These are phyloP conservation scores for Ardeotis arabs DNA, from an alignment of 2,113 vertebrate genomes.

Conservation along the genomic window DNA sequence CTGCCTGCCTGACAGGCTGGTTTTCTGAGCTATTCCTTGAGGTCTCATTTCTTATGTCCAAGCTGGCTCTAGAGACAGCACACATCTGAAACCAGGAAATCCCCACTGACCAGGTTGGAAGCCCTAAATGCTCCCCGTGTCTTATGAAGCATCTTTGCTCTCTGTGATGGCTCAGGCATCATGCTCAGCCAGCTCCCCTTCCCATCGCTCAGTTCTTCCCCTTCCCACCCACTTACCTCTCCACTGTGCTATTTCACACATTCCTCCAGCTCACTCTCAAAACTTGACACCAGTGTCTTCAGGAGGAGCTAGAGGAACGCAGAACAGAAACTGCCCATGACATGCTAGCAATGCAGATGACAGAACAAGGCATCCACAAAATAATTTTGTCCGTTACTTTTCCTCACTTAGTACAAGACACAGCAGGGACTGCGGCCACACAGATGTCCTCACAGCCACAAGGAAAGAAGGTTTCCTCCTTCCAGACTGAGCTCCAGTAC, in stretches of 20 bases:
- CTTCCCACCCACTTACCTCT: background rate
- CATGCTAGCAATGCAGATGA: accelerated
- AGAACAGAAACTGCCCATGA: background rate
- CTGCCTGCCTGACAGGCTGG: background rate
- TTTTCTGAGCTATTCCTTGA: background rate
- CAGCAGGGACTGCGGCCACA: background rate
- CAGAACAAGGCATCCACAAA: background rate
- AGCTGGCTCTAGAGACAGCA: background rate
- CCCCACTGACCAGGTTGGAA: background rate
- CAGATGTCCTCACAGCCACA: background rate
- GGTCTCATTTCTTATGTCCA: background rate
- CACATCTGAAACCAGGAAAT: background rate
- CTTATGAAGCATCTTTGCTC: background rate
- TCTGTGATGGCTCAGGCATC: background rate
- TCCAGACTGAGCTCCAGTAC: background rate
- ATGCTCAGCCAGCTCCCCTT: background rate
- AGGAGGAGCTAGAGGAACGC: background rate
- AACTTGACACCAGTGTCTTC: background rate
- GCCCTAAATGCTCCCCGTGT: background rate
- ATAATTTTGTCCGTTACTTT: background rate
- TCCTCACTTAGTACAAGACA: background rate
- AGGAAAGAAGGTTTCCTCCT: background rate
- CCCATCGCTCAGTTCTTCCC: background rate
- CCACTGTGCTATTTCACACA: background rate
- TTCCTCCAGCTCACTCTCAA: background rate